Conservation (phyloP, 2,797 vertebrate genomes). For the Acestrorhynchus altus region DNA sequence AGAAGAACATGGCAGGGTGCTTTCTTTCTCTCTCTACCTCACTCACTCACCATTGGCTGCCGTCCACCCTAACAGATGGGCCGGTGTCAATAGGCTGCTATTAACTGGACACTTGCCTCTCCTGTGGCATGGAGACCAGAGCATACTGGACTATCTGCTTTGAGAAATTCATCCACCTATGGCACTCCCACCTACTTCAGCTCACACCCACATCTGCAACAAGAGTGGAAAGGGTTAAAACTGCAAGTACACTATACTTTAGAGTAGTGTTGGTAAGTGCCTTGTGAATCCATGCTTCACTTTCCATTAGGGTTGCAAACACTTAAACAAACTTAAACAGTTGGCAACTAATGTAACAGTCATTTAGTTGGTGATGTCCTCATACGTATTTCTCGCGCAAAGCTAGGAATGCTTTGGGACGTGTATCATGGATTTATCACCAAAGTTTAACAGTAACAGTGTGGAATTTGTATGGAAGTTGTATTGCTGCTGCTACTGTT, state of each 20-base stretch:
- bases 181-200: conserved; percentile 39
- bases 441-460: no score
- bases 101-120: conserved; percentile 89
- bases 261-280: background rate
- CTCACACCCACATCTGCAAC: conserved; percentile 1
- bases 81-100: conserved; percentile 90
- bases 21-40: conserved; percentile 54
- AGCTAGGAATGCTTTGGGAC: no score
- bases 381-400: no score
- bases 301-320: no score
- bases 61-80: conserved; percentile 92
- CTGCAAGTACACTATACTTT: background rate
- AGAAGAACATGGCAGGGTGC: conserved; percentile 44
- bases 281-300: background rate
- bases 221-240: background rate
- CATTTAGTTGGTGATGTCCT: no score
- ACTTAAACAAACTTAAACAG: no score
- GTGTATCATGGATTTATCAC: no score
- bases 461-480: no score
- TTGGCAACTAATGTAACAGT: no score
- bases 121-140: conserved; percentile 81
- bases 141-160: conserved; percentile 61
- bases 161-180: conserved; percentile 60
- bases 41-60: conserved; percentile 72
- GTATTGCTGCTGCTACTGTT: no score